Base-by-base conservation (phyloP, 2,113 vertebrate species). In the Bufo gargarizans region DNA sequence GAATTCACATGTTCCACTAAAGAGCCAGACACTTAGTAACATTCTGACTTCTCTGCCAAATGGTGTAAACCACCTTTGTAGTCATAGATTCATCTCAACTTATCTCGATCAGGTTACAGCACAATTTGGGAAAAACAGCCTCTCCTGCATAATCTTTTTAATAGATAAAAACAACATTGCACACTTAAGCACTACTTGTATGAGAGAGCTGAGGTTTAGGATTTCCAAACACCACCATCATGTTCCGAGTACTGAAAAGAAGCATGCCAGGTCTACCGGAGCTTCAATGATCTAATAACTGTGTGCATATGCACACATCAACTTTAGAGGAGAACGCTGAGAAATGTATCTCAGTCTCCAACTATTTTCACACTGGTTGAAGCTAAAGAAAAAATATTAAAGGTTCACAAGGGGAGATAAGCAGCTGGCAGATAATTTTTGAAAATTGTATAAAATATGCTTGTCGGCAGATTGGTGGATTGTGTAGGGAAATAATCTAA, bases 71-170 rank as follows among this genome's bases (percentile, higher is more conserved):
- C 61, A 87, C 86, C 77, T 87, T 87, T 87, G 77, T 71, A 87
- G 50, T 87, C 77, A 87, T 77, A 77, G 56, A 77, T 77, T 61
- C 71, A 77, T 79, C 77, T 80, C 19, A 80, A 71, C 61, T 87
- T 76, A 79, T 86, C 85, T 63, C 74, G 78, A 86, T 86, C 77
- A 58, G 22, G 77, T 87, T 80, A 87, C 86, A 80, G 86, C 19
- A 71, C 77, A 80, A 80, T 80, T 86, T 87, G 86, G 77, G 77
- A 87, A 87, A 82, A 86, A 86, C 77, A 80, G 63, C 61, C 86
- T 87, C 77, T 55, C 58, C 59, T 79, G 77, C 49, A 80, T 80
- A 80, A 80, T 56, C 63, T 87, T 78, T 86, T 65, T 87, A 79
- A 87, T 78, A 78, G 85, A 86, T 79, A 86, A 67, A 86, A 79